Base-by-base conservation (phyloP, 2,888 invertebrate species). In the Idaea straminata region DNA sequence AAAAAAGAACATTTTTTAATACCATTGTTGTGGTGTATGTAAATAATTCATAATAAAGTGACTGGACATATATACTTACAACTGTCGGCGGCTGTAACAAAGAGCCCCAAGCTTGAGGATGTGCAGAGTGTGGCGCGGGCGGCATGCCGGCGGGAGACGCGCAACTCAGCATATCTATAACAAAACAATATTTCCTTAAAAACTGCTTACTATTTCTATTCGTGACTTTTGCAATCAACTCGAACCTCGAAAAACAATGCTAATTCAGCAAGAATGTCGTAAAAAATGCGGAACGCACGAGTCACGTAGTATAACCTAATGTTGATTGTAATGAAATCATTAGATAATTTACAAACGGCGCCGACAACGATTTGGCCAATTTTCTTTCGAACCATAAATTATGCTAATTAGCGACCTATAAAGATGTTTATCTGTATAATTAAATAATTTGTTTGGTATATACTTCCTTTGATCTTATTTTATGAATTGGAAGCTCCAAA, bases 111-210 rank as follows among this genome's bases (percentile, higher is more conserved):
- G 84, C 66, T 34, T 84, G 85, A 61, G 87, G 80, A 72, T 87
- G 91, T 3, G 85, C 62, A 62, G 86, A 74, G 69, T 84, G 88
- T 57, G 86, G 83, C 69, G 87, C 85, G 73, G 91, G 86, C 83
- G 90, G 85, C 92, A 92, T 90, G 82, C 88, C 89, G 78, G 91
- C 88, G 80, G 91, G 88, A 68, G 89, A 79, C 6, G 91, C 91
- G 74, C 92, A 92, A 69, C 89, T 91, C 74, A 92, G 81, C 92
- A 92, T 92, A 76, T 81, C 91, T 91, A 78, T 15, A 62, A 70
- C 71, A 75, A 70, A 73, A 73, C 70, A 36, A 64, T 60, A 10
- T 15, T 38, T 64, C 63, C 61, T 57, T 57, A 34, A 35, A 61
- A 58, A 59, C 62, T 35, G 36, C 61, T 15, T 57, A 65, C 10